These are phyloP conservation scores for Muntiacus reevesi DNA, from an alignment of 2,113 vertebrate species.

Conservation along the genomic window DNA sequence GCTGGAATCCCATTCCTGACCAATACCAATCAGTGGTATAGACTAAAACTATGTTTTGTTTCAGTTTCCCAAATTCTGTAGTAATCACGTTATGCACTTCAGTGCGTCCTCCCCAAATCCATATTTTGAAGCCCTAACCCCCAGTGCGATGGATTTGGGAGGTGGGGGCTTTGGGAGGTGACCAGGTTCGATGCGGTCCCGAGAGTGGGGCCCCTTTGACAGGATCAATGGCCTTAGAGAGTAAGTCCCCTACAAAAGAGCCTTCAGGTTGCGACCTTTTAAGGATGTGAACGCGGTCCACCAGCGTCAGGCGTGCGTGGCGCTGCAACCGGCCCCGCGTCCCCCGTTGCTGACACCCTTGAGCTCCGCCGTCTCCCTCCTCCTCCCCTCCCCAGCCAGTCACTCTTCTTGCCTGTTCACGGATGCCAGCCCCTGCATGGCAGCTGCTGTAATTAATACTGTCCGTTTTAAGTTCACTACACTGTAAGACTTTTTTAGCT, in stretches of 20 bases:
- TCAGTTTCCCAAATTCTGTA: not conserved
- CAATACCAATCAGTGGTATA: fast-evolving
- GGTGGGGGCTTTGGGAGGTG: fast-evolving
- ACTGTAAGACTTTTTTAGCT: not conserved
- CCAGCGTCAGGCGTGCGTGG: fast-evolving
- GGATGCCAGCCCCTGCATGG: not conserved
- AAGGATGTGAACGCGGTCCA: fast-evolving
- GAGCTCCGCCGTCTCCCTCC: not conserved
- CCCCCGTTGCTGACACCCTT: not conserved
- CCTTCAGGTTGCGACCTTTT: not conserved
- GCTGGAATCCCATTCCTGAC: too few species aligned
- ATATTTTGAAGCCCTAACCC: fast-evolving
- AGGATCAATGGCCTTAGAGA: not conserved
- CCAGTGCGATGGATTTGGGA: fast-evolving
- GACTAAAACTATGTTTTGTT: not conserved
- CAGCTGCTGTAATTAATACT: not conserved
- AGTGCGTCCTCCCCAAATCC: fast-evolving
- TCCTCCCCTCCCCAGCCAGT: not conserved
- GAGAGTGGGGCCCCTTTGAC: fast-evolving
- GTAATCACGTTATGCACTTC: fast-evolving
- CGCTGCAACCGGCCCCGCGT: fast-evolving
- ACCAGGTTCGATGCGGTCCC: not conserved
- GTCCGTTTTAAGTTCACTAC: not conserved
- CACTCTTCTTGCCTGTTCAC: not conserved
- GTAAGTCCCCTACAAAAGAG: not conserved